Evolutionary conservation across 2,888 invertebrate species (phyloP).

Genomic region (Isoperla grammatica): DNA sequence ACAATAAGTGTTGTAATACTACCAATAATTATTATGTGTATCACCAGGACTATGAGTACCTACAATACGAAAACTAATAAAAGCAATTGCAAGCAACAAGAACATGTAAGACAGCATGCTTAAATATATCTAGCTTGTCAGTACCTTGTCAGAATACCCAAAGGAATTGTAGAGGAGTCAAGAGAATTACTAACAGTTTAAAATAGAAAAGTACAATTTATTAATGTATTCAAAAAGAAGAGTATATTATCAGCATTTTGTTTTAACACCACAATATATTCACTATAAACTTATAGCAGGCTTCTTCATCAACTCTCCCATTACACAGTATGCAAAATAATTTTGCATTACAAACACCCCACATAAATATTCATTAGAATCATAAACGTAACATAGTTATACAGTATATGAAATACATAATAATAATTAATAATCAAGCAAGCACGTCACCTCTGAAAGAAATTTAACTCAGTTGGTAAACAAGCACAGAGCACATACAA

Average conservation of each 20-base stretch:
- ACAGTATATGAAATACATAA: not conserved
- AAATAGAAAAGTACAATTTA: constrained; percentile 22
- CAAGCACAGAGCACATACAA: too few relatives aligned
- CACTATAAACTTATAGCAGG: not conserved
- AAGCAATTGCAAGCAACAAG: not conserved
- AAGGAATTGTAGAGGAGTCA: not conserved
- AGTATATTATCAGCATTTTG: constrained; percentile 1
- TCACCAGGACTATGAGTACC: too few relatives aligned
- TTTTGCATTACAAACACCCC: not conserved
- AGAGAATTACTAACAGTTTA: not conserved
- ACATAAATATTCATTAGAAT: not conserved
- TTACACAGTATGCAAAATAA: not conserved
- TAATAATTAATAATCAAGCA: not conserved
- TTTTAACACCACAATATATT: constrained; percentile 2
- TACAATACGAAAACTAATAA: too few relatives aligned
- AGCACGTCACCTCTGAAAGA: constrained; percentile 1
- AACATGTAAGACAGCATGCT: too few relatives aligned
- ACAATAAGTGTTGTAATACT: too few relatives aligned
- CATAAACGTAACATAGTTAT: too few relatives aligned
- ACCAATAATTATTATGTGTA: too few relatives aligned
- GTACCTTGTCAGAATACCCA: too few relatives aligned
- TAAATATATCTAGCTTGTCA: too few relatives aligned
- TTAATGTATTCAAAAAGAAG: not conserved
- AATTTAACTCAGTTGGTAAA: not conserved
- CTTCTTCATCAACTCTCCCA: constrained; percentile 8